These are phyloP conservation scores for Leptinotarsa rubiginosa DNA, from an alignment of 2,888 invertebrate genomes.

Conservation along the genomic window DNA sequence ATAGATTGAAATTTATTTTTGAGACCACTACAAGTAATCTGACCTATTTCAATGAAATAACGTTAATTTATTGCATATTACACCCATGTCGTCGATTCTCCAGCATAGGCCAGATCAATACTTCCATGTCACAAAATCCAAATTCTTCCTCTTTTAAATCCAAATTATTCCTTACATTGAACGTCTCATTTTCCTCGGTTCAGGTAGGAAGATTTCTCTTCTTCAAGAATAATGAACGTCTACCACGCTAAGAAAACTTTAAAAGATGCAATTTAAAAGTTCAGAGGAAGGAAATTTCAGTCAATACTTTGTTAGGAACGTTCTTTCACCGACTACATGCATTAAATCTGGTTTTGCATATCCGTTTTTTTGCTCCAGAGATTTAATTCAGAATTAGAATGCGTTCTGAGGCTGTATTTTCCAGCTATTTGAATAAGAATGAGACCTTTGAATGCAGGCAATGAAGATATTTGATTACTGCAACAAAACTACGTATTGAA, in stretches of 20 bases:
- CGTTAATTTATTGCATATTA: too few relatives aligned
- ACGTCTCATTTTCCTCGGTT: slow-evolving; percentile 7
- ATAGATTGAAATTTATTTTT: too few relatives aligned
- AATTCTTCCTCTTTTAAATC: neutral
- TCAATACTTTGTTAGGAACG: slow-evolving; percentile 17
- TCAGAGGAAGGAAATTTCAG: slow-evolving; percentile 19
- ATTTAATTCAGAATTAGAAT: neutral
- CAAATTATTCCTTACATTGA: slow-evolving; percentile 6
- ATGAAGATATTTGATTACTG: too few relatives aligned
- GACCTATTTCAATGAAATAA: too few relatives aligned
- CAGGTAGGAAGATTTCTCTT: slow-evolving; percentile 13
- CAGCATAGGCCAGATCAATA: neutral
- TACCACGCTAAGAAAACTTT: slow-evolving; percentile 16
- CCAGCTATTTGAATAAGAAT: slow-evolving; percentile 5
- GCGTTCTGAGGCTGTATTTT: neutral
- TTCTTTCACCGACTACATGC: slow-evolving; percentile 7
- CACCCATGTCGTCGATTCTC: neutral
- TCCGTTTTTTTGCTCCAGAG: neutral
- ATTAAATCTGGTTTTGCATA: slow-evolving; percentile 20
- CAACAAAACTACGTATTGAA: too few relatives aligned
- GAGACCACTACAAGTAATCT: too few relatives aligned
- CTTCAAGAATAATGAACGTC: slow-evolving; percentile 12
- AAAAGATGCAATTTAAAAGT: slow-evolving; percentile 19
- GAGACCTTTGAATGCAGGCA: neutral
- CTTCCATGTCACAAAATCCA: neutral